Percentiles rank a stretch among this genome's conserved stretches.
Conservation (phyloP, 2,797 vertebrate genomes). For the Coracias cyanogaster region DNA sequence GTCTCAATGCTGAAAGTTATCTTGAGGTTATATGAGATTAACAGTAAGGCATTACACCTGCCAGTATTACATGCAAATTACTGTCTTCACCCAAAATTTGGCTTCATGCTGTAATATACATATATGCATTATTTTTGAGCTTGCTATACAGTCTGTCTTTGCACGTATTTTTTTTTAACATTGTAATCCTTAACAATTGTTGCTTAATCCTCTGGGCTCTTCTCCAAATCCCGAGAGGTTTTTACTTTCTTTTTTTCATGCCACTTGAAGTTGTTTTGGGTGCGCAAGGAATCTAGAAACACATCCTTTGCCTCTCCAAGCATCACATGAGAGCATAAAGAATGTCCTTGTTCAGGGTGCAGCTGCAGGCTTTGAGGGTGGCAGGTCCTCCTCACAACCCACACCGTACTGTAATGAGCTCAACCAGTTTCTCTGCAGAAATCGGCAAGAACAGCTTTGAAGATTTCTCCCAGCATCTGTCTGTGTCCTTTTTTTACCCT, state of each 20-base stretch:
- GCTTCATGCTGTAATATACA: neutral
- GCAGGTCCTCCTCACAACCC: neutral
- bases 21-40: neutral
- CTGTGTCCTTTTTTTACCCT: neutral
- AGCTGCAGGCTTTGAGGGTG: slow-evolving; percentile 6
- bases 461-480: slow-evolving; percentile 29
- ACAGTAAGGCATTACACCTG: neutral
- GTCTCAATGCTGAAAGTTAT: neutral
- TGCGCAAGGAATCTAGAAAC: neutral
- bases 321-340: neutral
- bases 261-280: neutral
- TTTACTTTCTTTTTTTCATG: neutral
- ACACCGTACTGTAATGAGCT: neutral
- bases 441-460: slow-evolving; percentile 25
- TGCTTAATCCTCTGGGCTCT: neutral
- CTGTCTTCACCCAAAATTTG: neutral
- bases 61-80: neutral
- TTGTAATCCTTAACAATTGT: neutral
- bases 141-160: neutral
- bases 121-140: neutral
- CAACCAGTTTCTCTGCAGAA: neutral
- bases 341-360: neutral
- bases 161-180: neutral
- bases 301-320: neutral
- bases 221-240: neutral